Conservation (phyloP, 2,797 vertebrate genomes). For the Micrastur ruficollis region DNA sequence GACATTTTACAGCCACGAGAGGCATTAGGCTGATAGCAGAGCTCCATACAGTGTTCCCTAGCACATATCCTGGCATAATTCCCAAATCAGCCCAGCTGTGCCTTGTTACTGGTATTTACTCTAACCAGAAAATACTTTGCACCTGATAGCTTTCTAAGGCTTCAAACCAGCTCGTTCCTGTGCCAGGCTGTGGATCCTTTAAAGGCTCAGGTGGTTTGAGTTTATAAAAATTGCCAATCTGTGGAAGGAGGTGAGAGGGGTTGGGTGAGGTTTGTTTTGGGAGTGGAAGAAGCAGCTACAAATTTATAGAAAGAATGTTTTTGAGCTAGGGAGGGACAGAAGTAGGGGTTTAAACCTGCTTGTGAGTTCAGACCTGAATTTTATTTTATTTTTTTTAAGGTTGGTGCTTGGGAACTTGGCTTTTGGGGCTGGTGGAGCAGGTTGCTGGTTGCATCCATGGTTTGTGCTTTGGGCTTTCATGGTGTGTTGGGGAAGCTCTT, state of each 20-base stretch:
- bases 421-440: fast-evolving
- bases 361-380: fast-evolving
- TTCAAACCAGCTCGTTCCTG: not conserved
- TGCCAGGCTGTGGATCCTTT: not conserved
- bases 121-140: not conserved
- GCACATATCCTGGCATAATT: not conserved
- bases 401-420: not conserved
- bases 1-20: not conserved
- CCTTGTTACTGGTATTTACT: not conserved
- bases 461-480: not conserved
- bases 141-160: not conserved
- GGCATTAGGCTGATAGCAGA: not conserved
- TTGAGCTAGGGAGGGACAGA: not conserved
- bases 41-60: not conserved
- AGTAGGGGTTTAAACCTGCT: fast-evolving
- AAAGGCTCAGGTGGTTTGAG: not conserved
- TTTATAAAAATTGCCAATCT: fast-evolving
- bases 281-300: fast-evolving
- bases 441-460: fast-evolving
- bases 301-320: fast-evolving
- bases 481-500: not conserved
- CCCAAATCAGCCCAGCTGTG: not conserved
- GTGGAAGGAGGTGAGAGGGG: fast-evolving
- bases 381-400: not conserved
- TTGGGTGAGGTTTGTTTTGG: fast-evolving